Evolutionary conservation across 2,113 vertebrate species (phyloP).

Genomic region (Nibea albiflora): DNA sequence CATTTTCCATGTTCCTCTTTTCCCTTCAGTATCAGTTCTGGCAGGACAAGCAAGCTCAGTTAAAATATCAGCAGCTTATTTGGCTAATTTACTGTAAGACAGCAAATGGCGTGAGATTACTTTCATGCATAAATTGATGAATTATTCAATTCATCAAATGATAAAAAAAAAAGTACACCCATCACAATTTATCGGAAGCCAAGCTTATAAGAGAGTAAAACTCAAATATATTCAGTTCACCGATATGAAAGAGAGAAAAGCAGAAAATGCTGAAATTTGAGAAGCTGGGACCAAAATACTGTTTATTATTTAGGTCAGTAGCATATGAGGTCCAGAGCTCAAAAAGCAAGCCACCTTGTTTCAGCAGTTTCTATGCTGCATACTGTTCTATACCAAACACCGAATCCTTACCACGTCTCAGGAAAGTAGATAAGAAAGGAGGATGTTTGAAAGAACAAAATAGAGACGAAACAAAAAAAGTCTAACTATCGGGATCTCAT

Average conservation of each 20-base stretch:
- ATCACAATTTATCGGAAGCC: background rate
- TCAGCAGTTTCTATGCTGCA: background rate
- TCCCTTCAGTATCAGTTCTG: background rate
- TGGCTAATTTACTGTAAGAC: background rate
- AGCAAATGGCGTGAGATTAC: background rate
- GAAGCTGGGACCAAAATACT: background rate
- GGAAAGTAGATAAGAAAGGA: constrained; percentile 8
- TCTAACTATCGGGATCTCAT: background rate
- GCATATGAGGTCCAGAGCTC: too few relatives aligned
- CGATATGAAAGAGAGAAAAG: background rate
- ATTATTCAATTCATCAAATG: background rate
- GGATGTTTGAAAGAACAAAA: constrained; percentile 8
- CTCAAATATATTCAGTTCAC: background rate
- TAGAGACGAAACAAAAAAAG: background rate
- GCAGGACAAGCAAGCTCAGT: background rate
- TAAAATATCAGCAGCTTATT: background rate
- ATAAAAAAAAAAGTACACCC: background rate
- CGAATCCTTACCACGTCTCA: background rate
- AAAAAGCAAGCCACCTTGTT: background rate
- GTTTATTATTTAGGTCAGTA: background rate
- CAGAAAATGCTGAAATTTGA: background rate
- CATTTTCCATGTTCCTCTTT: background rate
- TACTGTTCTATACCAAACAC: background rate
- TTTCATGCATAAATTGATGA: background rate
- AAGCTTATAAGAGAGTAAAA: background rate